phyloP scores from a whole-genome alignment of 2,113 vertebrate genomes.

The Corythaeola cristata region DNA sequence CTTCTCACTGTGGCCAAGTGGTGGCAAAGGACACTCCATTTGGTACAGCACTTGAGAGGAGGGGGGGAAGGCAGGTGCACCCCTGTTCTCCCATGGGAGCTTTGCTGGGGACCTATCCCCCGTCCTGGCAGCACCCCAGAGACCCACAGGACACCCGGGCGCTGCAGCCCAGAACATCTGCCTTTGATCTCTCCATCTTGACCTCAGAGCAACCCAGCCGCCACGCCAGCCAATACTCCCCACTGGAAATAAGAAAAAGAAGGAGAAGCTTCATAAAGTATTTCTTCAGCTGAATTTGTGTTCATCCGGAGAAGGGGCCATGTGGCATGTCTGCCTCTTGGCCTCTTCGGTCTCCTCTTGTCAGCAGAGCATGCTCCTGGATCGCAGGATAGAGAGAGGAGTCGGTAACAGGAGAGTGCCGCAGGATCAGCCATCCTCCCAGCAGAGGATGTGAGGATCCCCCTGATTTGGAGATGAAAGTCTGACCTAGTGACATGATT shows the following conservation, averaged over 20 bases:
- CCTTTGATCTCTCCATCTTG: background rate
- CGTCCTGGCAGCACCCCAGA: background rate
- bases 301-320: background rate
- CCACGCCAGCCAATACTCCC: background rate
- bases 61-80: background rate
- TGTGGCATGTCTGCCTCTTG: background rate
- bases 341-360: background rate
- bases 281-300: conserved; percentile 1
- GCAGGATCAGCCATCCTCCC: background rate
- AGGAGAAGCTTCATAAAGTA: background rate
- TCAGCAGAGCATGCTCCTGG: background rate
- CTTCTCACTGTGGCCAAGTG: background rate
- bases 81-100: background rate
- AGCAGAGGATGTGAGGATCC: background rate
- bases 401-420: background rate
- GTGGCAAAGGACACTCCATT: background rate
- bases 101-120: background rate
- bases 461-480: background rate
- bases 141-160: background rate
- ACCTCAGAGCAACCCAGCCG: background rate
- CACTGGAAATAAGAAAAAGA: background rate
- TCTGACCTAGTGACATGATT: background rate
- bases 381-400: background rate
- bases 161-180: background rate
- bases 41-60: background rate